Conservation (phyloP, 92 coral and sea anemone genomes). For the Phenganax marumi region DNA sequence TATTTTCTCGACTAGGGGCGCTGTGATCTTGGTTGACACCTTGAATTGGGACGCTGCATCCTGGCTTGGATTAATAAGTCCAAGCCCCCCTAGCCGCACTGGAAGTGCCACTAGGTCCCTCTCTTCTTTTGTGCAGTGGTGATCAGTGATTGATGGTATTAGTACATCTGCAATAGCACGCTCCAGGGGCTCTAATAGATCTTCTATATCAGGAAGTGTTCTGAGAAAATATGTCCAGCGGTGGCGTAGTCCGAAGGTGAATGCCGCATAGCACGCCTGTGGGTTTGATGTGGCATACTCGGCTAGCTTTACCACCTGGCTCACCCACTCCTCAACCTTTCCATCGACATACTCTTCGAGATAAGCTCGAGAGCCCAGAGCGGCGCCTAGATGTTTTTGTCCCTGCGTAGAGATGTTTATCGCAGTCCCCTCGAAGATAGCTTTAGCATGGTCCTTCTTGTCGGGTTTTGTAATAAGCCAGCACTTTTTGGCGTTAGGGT, state of each 20-base stretch:
- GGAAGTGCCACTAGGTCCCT: constrained; percentile 43
- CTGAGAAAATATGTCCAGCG: no score
- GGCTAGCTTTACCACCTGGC: constrained; percentile 12
- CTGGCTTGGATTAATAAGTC: no score
- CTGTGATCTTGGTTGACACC: constrained; percentile 35
- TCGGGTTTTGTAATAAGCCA: no score
- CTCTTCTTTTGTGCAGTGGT: not conserved
- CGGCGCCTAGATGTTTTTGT: constrained; percentile 37
- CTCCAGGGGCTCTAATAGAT: constrained; percentile 28
- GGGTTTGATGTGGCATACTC: constrained; percentile 25
- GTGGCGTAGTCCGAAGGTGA: constrained; percentile 30
- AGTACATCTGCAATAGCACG: constrained; percentile 12
- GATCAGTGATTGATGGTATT: no score
- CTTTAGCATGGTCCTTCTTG: constrained; percentile 28
- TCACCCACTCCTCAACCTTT: constrained; percentile 43
- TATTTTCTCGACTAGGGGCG: constrained; percentile 40
- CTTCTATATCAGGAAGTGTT: constrained; percentile 27
- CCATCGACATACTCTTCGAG: constrained; percentile 19
- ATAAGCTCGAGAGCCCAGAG: constrained; percentile 31
- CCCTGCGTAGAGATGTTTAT: constrained; percentile 37
- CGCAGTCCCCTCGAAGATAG: constrained; percentile 31
- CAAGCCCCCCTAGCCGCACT: constrained; percentile 44
- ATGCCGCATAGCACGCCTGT: constrained; percentile 34
- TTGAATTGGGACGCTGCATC: constrained; percentile 27
- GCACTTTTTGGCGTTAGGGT: no score